A percentile compares a stretch with the other conserved stretches of the same genome.
Evolutionary conservation across 2,797 vertebrate species (phyloP).

Genomic region (Arvicola amphibius): DNA sequence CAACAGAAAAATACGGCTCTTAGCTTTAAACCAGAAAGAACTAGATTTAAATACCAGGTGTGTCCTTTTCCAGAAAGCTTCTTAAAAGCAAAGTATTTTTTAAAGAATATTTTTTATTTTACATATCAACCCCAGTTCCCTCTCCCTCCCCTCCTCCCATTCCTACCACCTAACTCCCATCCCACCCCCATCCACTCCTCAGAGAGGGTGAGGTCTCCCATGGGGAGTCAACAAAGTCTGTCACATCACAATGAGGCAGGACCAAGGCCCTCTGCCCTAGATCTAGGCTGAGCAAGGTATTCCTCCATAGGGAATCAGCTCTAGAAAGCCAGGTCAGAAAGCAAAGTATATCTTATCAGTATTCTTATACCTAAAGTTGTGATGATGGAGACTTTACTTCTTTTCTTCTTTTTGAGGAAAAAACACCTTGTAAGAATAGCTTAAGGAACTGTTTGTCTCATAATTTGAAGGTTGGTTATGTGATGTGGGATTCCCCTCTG

Average conservation of each 20-base stretch:
- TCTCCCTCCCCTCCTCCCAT: too few relatives aligned
- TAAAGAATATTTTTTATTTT: too few relatives aligned
- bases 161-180: too few relatives aligned
- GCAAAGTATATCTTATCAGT: background rate
- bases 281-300: too few relatives aligned
- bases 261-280: too few relatives aligned
- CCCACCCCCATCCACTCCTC: too few relatives aligned
- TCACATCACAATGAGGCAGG: too few relatives aligned
- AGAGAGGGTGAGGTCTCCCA: too few relatives aligned
- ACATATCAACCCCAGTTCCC: too few relatives aligned
- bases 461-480: background rate
- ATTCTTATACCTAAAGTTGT: constrained; percentile 1
- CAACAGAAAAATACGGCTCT: background rate
- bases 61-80: background rate
- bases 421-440: background rate
- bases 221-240: too few relatives aligned
- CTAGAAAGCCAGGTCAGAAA: background rate
- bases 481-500: too few relatives aligned
- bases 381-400: background rate
- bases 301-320: too few relatives aligned
- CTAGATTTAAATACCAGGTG: background rate
- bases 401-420: background rate
- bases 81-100: constrained; percentile 5
- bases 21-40: background rate
- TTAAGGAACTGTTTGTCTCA: background rate